These are phyloP conservation scores for Pterophyllum scalare DNA, from an alignment of 2,113 vertebrate genomes.

Conservation along the genomic window DNA sequence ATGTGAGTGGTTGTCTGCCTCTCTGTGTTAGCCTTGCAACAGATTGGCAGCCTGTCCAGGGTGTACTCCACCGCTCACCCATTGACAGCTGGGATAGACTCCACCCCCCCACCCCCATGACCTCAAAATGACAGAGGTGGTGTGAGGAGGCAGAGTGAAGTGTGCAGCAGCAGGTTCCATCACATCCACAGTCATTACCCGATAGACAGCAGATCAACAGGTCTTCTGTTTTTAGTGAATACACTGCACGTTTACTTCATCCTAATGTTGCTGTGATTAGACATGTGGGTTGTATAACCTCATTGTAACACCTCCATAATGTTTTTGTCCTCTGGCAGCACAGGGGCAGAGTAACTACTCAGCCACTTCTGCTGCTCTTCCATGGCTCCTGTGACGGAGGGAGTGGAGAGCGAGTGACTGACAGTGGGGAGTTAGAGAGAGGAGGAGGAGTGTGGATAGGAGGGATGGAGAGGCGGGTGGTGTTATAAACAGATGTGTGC, in stretches of 20 bases:
- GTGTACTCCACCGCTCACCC: background rate
- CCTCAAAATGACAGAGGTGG: too few relatives aligned
- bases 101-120: too few relatives aligned
- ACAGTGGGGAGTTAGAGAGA: too few relatives aligned
- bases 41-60: background rate
- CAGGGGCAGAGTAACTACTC: background rate
- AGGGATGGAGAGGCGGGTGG: constrained; percentile 27
- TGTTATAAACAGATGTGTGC: constrained; percentile 4
- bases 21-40: background rate
- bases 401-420: background rate
- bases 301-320: background rate
- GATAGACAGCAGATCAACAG: too few relatives aligned
- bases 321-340: background rate
- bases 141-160: too few relatives aligned
- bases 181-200: too few relatives aligned
- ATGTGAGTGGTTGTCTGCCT: background rate
- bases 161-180: too few relatives aligned
- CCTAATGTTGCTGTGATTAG: background rate
- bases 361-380: background rate
- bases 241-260: background rate
- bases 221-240: too few relatives aligned
- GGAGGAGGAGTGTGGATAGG: constrained; percentile 39
- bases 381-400: background rate
- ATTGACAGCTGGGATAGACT: background rate
- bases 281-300: background rate